Evolutionary conservation across 2,113 vertebrate species (phyloP).

Genomic region (Potamarius usumacintae): DNA sequence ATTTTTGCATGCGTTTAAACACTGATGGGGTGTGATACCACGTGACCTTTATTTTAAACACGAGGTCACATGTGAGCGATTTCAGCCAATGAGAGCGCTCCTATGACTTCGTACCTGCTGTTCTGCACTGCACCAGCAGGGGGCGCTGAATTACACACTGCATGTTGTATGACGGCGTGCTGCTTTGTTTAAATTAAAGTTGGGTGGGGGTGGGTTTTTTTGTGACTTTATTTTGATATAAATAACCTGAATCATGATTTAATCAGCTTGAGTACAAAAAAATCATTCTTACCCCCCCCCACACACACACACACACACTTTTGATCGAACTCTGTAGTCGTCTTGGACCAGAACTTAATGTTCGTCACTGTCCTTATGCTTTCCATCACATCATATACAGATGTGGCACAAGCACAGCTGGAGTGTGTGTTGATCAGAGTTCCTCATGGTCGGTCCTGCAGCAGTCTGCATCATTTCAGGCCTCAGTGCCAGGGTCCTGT

Average conservation of each 20-base stretch:
- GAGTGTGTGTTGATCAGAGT: background rate
- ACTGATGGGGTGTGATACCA: background rate
- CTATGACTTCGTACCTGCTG: background rate
- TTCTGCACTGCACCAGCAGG: background rate
- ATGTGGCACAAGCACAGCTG: background rate
- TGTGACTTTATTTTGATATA: background rate
- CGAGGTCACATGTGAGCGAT: background rate
- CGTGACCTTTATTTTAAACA: background rate
- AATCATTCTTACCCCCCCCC: background rate
- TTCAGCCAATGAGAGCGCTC: background rate
- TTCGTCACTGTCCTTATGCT: no score
- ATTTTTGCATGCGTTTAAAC: background rate
- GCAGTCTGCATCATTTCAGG: no score
- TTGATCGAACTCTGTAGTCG: background rate
- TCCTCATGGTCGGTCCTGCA: background rate
- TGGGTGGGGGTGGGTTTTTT: no score
- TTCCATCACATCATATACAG: no score
- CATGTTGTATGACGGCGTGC: background rate
- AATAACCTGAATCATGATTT: background rate
- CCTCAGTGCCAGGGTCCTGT: slow-evolving; percentile 40
- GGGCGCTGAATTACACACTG: background rate
- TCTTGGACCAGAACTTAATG: background rate
- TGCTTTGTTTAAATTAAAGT: background rate
- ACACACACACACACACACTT: background rate
- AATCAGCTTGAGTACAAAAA: background rate